Conservation (phyloP, 2,888 invertebrate species). For the Carcina quercana region DNA sequence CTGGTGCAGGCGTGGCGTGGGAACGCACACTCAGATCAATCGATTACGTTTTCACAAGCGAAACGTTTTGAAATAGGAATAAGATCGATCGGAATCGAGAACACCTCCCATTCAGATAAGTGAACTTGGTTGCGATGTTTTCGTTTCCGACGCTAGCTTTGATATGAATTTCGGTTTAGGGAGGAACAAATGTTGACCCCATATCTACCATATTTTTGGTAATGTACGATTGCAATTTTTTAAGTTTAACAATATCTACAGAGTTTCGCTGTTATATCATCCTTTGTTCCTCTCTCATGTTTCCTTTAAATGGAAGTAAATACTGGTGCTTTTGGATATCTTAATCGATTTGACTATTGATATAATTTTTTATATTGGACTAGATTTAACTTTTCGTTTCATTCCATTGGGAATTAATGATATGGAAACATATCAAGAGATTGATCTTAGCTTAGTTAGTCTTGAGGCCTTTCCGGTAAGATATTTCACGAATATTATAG, state of each 20-base stretch:
- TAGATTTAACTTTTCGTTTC: conserved; percentile 67
- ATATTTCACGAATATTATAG: too few relatives aligned
- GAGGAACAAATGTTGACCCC: conserved; percentile 29
- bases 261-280: conserved; percentile 16
- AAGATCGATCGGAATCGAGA: conserved; percentile 37
- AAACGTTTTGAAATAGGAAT: conserved; percentile 26
- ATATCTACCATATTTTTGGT: conserved; percentile 1
- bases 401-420: conserved; percentile 70
- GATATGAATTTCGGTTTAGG: conserved; percentile 16
- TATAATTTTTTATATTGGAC: conserved; percentile 39
- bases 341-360: conserved; percentile 31
- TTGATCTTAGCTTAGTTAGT: conserved; percentile 62
- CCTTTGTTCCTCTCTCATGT: conserved; percentile 29
- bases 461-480: conserved; percentile 59
- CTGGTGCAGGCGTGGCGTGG: conserved; percentile 76
- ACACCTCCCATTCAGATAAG: conserved; percentile 28
- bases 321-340: conserved; percentile 72
- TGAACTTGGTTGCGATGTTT: conserved; percentile 26
- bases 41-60: conserved; percentile 64
- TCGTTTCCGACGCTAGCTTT: conserved; percentile 22
- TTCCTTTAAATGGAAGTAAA: conserved; percentile 36
- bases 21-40: conserved; percentile 75
- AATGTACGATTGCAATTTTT: conserved; percentile 1
- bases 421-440: conserved; percentile 43
- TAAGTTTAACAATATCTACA: background rate